Conservation (phyloP, 1,140 invertebrate genomes). For the Lepidurus packardi region DNA sequence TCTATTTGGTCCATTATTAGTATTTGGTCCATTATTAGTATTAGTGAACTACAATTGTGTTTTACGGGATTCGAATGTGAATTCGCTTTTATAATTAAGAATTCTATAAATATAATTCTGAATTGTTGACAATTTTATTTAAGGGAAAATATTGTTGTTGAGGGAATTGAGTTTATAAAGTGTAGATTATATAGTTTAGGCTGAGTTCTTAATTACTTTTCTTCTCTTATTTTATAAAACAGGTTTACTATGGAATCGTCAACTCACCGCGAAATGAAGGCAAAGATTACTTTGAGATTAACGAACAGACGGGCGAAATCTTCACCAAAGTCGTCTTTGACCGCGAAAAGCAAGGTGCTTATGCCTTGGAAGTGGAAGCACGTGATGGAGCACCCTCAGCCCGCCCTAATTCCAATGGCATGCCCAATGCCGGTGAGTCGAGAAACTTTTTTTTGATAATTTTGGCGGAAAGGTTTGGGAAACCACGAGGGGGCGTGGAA, state of each 20-base stretch:
- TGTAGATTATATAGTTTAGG: too few relatives aligned
- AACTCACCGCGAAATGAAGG: slow-evolving; percentile 82
- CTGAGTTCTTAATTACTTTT: neutral
- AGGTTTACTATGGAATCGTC: slow-evolving; percentile 87
- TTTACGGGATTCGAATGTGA: too few relatives aligned
- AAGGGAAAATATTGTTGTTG: neutral
- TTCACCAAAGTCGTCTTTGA: slow-evolving; percentile 90
- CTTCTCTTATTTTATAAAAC: slow-evolving; percentile 11
- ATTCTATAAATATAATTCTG: too few relatives aligned
- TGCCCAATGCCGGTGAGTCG: slow-evolving; percentile 82
- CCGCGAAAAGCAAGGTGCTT: slow-evolving; percentile 88
- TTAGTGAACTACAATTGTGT: too few relatives aligned
- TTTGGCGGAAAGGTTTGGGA: neutral
- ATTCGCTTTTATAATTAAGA: too few relatives aligned
- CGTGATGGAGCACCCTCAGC: slow-evolving; percentile 87
- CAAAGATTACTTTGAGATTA: slow-evolving; percentile 91
- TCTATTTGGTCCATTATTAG: too few relatives aligned
- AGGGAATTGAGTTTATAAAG: neutral
- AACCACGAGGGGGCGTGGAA: too few relatives aligned
- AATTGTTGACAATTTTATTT: neutral
- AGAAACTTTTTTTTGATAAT: neutral
- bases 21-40: too few relatives aligned
- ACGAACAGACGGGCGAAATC: slow-evolving; percentile 85
- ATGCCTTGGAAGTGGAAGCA: slow-evolving; percentile 87
- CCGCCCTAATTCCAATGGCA: slow-evolving; percentile 77